Percentiles rank a stretch among this genome's conserved stretches.
These are phyloP conservation scores for Allolobophora icterica DNA, from an alignment of 2,888 invertebrate species.

Conservation along the genomic window DNA sequence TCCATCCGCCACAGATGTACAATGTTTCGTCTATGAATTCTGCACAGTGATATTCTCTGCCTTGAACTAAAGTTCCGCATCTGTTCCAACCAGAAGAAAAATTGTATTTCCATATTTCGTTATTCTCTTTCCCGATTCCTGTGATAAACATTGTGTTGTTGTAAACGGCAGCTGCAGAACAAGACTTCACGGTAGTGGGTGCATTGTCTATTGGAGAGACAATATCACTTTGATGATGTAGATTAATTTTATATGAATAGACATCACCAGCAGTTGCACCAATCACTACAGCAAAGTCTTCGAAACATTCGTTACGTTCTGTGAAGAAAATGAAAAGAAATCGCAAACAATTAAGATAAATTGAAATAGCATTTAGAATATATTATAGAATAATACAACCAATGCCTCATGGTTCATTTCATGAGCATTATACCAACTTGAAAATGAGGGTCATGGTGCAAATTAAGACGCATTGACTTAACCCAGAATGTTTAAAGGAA, in stretches of 20 bases:
- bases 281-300: background rate
- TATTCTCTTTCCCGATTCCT: background rate
- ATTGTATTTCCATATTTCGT: background rate
- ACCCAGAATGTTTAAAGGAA: no score
- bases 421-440: no score
- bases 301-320: background rate
- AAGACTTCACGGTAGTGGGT: background rate
- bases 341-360: no score
- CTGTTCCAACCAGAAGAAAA: background rate
- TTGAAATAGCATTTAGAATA: no score
- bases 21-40: background rate
- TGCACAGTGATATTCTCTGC: background rate
- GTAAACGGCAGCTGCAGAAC: background rate
- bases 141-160: constrained; percentile 9
- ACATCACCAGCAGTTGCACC: background rate
- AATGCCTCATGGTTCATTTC: no score
- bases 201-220: background rate
- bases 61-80: background rate
- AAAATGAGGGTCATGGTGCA: no score
- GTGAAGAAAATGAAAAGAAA: background rate
- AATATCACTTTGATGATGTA: background rate
- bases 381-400: no score
- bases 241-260: background rate
- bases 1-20: background rate
- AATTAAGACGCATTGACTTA: no score